Conservation (phyloP, 1,140 invertebrate species). For the Drusus annulatus region DNA sequence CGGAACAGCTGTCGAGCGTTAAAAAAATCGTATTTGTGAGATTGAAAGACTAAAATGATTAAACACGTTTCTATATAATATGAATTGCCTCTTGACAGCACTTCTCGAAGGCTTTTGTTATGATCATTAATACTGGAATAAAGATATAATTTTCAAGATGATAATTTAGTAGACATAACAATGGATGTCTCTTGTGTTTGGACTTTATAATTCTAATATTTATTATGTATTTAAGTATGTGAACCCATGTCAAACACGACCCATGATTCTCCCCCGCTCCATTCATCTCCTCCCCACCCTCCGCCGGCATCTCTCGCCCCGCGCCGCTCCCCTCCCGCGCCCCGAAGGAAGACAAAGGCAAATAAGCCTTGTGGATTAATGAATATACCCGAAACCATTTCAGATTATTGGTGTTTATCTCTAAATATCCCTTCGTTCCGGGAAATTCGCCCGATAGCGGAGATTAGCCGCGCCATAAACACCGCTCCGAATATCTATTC, state of each 20-base stretch:
- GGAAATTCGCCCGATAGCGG: conserved; percentile 11
- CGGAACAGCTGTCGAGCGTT: no score
- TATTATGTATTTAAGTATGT: neutral
- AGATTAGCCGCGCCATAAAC: neutral
- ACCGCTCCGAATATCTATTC: neutral
- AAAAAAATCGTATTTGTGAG: no score
- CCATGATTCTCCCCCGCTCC: neutral
- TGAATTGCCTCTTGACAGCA: neutral
- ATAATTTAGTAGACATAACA: neutral
- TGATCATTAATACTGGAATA: neutral
- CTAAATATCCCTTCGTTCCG: neutral
- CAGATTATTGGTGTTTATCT: conserved; percentile 19
- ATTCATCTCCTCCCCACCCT: neutral
- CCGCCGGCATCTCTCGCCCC: neutral
- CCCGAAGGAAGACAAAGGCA: neutral
- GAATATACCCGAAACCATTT: conserved; percentile 28
- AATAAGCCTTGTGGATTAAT: conserved; percentile 29
- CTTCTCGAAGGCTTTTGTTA: neutral
- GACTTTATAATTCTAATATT: conserved; percentile 1
- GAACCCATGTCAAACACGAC: conserved; percentile 11
- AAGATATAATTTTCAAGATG: conserved; percentile 1
- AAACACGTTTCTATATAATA: no score
- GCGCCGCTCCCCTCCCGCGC: neutral
- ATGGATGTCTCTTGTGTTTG: conserved; percentile 13
- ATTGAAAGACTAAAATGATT: no score